A percentile compares a stretch with the other conserved stretches of the same genome.
These are phyloP conservation scores for Holothuria glaberrima DNA, from an alignment of 35 echinoderm and acorn worm species.

Conservation along the genomic window DNA sequence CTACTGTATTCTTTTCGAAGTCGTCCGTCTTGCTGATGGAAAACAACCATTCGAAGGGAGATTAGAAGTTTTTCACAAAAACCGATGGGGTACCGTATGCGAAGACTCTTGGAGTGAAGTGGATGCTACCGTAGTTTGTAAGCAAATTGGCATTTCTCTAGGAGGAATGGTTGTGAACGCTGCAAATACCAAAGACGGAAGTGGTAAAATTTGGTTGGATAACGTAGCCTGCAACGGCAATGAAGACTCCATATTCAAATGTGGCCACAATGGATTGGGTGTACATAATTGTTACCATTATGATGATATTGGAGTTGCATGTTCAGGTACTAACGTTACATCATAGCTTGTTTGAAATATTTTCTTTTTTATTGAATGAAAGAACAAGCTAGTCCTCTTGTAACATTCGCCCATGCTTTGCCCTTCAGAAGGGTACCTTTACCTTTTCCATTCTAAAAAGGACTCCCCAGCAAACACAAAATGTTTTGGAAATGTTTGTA, in stretches of 20 bases:
- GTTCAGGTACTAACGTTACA: too few relatives aligned
- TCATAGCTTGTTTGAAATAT: too few relatives aligned
- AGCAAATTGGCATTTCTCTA: conserved; percentile 1
- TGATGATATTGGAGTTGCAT: conserved; percentile 21
- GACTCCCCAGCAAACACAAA: too few relatives aligned
- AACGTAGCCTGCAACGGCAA: neutral
- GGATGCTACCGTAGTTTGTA: conserved; percentile 23
- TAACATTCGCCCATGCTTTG: too few relatives aligned
- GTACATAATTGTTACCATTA: neutral
- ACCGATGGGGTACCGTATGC: conserved; percentile 12
- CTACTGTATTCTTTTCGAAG: neutral
- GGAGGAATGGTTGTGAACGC: too few relatives aligned
- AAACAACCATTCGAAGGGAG: neutral
- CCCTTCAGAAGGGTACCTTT: too few relatives aligned
- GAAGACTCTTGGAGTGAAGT: neutral
- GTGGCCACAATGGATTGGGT: neutral
- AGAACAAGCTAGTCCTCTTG: too few relatives aligned
- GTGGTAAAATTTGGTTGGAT: conserved; percentile 23
- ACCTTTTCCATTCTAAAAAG: too few relatives aligned
- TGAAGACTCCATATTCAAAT: neutral
- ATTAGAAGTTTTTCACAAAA: neutral
- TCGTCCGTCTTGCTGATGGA: neutral
- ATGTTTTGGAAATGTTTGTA: too few relatives aligned
- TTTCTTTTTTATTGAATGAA: too few relatives aligned
- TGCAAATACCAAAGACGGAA: neutral